Conservation (phyloP, 1,140 invertebrate species). For the Sogatella furcifera region DNA sequence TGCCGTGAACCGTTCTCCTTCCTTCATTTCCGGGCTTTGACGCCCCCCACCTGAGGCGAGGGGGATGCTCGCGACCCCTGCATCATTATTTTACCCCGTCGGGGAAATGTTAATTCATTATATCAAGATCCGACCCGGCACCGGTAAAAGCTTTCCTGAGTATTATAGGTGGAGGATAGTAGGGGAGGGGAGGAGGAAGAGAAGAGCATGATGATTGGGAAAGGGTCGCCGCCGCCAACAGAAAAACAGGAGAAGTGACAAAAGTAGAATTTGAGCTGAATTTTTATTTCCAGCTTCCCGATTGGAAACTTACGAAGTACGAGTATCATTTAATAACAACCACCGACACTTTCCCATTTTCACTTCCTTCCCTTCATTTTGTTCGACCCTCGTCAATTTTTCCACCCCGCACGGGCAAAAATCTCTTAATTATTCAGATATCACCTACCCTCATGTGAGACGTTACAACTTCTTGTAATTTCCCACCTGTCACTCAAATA, state of each 20-base stretch:
- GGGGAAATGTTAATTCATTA: slow-evolving; percentile 2
- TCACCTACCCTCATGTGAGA: no score
- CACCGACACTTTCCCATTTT: no score
- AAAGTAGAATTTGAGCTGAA: not conserved
- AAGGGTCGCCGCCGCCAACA: not conserved
- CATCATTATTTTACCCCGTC: not conserved
- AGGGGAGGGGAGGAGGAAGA: not conserved
- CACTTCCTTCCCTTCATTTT: no score
- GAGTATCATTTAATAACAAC: no score
- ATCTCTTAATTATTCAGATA: no score
- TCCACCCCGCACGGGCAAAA: no score
- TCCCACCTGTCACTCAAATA: no score
- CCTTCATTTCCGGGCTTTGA: slow-evolving; percentile 1
- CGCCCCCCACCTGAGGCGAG: not conserved
- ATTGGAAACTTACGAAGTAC: no score
- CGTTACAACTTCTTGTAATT: no score
- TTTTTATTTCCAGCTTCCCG: not conserved
- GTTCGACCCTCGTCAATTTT: no score
- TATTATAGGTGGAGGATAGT: not conserved
- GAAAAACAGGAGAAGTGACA: not conserved
- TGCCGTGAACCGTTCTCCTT: no score
- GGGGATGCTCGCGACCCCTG: not conserved
- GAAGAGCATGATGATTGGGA: not conserved
- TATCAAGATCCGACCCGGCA: not conserved
- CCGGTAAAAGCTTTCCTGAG: slow-evolving; percentile 1